Evolutionary conservation across 2,797 vertebrate genomes (phyloP).

Genomic region (Alosa sapidissima): DNA sequence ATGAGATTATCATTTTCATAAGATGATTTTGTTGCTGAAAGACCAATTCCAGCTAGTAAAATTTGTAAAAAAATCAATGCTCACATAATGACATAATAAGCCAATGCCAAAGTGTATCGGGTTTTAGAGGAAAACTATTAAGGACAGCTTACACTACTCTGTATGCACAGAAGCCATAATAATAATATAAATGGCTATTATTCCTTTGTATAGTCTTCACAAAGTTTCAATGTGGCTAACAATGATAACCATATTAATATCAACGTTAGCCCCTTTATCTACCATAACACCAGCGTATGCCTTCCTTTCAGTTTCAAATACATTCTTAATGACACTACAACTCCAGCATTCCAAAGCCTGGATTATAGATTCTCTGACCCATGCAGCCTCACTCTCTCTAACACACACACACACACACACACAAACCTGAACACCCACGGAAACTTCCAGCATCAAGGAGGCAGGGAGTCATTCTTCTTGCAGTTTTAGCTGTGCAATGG

Average conservation of each 20-base stretch:
- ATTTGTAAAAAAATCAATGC: background rate
- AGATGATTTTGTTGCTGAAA: background rate
- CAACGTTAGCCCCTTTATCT: background rate
- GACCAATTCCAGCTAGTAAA: background rate
- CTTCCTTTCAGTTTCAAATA: background rate
- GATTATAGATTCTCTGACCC: constrained; percentile 2
- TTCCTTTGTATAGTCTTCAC: background rate
- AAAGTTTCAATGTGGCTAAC: background rate
- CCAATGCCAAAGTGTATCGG: background rate
- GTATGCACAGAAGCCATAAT: background rate
- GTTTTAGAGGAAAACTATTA: background rate
- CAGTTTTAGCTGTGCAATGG: constrained; percentile 75
- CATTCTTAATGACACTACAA: background rate
- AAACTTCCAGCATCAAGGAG: constrained; percentile 15
- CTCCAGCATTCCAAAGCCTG: background rate
- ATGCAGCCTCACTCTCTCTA: background rate
- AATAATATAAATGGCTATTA: background rate
- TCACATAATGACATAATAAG: background rate
- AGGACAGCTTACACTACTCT: background rate
- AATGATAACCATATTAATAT: background rate
- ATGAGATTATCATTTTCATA: background rate
- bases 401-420: background rate
- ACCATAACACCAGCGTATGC: background rate
- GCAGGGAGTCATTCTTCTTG: constrained; percentile 50
- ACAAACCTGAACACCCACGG: constrained; percentile 3